Conservation (phyloP, 1,140 invertebrate species). For the Zaprionus nigranus region DNA sequence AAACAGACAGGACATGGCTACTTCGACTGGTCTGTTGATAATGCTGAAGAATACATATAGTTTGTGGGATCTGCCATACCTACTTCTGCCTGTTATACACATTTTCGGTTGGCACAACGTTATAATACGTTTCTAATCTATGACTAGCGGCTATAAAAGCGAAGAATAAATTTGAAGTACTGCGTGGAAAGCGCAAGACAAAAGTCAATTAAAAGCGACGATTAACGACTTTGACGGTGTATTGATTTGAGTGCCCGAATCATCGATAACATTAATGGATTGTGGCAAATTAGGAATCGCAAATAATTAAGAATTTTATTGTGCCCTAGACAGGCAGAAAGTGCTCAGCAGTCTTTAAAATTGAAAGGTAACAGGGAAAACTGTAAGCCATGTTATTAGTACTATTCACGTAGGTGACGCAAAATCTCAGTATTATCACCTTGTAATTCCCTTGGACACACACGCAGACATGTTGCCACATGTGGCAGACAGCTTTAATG, state of each 20-base stretch:
- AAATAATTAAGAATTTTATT: background rate
- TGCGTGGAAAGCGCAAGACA: background rate
- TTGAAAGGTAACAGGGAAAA: no score
- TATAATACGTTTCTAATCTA: no score
- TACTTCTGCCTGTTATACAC: no score
- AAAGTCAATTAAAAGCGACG: constrained; percentile 19
- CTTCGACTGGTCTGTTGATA: no score
- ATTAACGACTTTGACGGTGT: background rate
- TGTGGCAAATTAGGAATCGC: background rate
- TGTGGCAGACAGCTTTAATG: constrained; percentile 36
- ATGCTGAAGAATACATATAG: no score
- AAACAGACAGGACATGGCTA: no score
- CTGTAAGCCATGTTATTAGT: no score
- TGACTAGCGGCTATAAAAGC: no score
- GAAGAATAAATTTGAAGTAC: background rate
- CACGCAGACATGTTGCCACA: background rate
- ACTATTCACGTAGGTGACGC: background rate
- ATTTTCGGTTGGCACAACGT: no score
- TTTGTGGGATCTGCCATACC: no score
- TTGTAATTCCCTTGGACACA: constrained; percentile 8
- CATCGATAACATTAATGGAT: constrained; percentile 1
- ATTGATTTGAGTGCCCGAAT: no score
- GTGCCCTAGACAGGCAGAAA: background rate
- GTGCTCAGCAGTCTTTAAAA: background rate
- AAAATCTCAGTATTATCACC: constrained; percentile 40